Percentiles rank a stretch among this genome's conserved stretches.
Conservation (phyloP, 1,140 invertebrate genomes). For the Drosophila nigrodunni region DNA sequence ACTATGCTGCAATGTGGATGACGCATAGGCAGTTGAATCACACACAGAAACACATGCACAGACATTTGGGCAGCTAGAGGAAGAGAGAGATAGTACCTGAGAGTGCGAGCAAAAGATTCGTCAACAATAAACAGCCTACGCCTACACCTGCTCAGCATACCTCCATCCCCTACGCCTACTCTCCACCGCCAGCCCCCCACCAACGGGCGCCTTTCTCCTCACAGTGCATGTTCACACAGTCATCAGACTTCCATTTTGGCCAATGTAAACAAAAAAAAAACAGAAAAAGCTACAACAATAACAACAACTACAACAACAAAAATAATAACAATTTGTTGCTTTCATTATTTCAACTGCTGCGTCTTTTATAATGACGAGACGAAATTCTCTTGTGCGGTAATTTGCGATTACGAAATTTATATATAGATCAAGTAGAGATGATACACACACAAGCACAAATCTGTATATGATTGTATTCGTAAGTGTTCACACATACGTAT, state of each 20-base stretch:
- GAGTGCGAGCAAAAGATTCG: conserved; percentile 28
- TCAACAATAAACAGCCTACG: conserved; percentile 45
- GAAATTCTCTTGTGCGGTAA: conserved; percentile 71
- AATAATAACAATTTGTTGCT: conserved; percentile 49
- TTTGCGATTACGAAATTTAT: conserved; percentile 75
- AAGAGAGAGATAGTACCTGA: conserved; percentile 14
- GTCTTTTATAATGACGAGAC: conserved; percentile 61
- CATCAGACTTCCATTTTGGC: conserved; percentile 45
- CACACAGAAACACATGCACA: conserved; percentile 17
- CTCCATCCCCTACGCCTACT: neutral
- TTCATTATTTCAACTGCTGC: conserved; percentile 51
- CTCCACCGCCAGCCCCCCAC: neutral
- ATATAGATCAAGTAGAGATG: conserved; percentile 42
- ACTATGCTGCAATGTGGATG: conserved; percentile 35
- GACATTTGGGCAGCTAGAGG: neutral
- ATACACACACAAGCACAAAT: neutral
- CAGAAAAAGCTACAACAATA: conserved; percentile 22
- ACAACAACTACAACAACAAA: conserved; percentile 25
- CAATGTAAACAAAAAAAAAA: conserved; percentile 56
- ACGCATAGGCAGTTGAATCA: conserved; percentile 54
- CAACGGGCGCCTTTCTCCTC: neutral
- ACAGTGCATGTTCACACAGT: conserved; percentile 34
- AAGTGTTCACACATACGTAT: conserved; percentile 15
- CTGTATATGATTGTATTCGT: conserved; percentile 2
- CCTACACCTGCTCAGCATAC: conserved; percentile 39